Evolutionary conservation across 2,113 vertebrate genomes (phyloP).

Genomic region (Tichodroma muraria): DNA sequence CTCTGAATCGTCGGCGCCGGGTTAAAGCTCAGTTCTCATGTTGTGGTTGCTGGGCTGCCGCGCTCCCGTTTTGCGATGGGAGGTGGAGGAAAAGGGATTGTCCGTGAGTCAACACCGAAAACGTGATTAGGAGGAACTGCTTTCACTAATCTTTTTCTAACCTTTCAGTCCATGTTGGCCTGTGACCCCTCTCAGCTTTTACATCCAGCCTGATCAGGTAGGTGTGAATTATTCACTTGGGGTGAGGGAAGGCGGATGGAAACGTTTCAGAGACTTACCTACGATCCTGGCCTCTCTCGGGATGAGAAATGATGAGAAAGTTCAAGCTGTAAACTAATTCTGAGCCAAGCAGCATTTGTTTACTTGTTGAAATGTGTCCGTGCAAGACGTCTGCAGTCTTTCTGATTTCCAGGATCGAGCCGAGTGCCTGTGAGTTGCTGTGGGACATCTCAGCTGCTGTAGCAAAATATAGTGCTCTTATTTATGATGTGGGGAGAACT

Average conservation of each 20-base stretch:
- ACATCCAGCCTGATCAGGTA: slow-evolving; percentile 69
- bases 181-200: slow-evolving; percentile 64
- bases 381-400: background rate
- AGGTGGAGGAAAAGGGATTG: slow-evolving; percentile 61
- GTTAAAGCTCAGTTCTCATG: slow-evolving; percentile 58
- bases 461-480: background rate
- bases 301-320: slow-evolving; percentile 49
- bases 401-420: background rate
- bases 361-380: slow-evolving; percentile 58
- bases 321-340: slow-evolving; percentile 48
- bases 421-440: background rate
- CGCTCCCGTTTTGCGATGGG: slow-evolving; percentile 64
- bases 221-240: slow-evolving; percentile 59
- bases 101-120: slow-evolving; percentile 57
- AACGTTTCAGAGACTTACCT: slow-evolving; percentile 7
- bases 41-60: slow-evolving; percentile 59
- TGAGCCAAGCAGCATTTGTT: slow-evolving; percentile 44
- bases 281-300: background rate
- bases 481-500: background rate
- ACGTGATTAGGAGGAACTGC: slow-evolving; percentile 65
- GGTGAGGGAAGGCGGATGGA: slow-evolving; percentile 6
- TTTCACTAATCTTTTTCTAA: slow-evolving; percentile 50
- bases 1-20: slow-evolving; percentile 53
- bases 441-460: background rate
- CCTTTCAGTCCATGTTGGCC: slow-evolving; percentile 60